Evolutionary conservation across 2,797 vertebrate species (phyloP).

Genomic region (Pygocentrus nattereri): DNA sequence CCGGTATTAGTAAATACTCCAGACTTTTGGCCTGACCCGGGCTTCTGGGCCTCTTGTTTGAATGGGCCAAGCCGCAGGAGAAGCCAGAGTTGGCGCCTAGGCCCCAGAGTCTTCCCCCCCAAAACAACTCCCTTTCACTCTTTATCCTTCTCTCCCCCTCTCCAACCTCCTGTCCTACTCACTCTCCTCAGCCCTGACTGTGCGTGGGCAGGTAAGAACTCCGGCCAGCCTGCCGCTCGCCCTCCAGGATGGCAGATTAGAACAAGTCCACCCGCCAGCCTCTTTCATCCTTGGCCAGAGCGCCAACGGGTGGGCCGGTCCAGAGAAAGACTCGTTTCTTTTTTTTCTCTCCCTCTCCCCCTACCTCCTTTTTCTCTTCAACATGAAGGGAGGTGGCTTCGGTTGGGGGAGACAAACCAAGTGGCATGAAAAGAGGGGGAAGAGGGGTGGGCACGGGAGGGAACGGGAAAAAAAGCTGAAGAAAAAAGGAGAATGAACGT

Average conservation of each 20-base stretch:
- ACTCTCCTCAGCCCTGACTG: slow-evolving; percentile 57
- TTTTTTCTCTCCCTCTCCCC: slow-evolving; percentile 62
- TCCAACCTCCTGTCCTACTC: slow-evolving; percentile 22
- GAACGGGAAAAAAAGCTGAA: slow-evolving; percentile 62
- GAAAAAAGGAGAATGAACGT: slow-evolving; percentile 82
- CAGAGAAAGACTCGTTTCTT: slow-evolving; percentile 45
- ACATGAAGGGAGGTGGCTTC: slow-evolving; percentile 53
- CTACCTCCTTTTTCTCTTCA: slow-evolving; percentile 65
- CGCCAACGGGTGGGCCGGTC: slow-evolving; percentile 70
- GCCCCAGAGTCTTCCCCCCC: slow-evolving; percentile 47
- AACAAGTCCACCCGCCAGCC: slow-evolving; percentile 70
- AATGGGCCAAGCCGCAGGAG: slow-evolving; percentile 57
- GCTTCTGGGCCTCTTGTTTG: slow-evolving; percentile 51
- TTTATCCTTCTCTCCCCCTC: slow-evolving; percentile 36
- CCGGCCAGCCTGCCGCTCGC: slow-evolving; percentile 65
- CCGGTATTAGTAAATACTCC: slow-evolving; percentile 48
- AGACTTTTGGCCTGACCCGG: slow-evolving; percentile 53
- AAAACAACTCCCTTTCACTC: slow-evolving; percentile 53
- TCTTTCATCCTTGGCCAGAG: slow-evolving; percentile 82
- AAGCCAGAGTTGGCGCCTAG: slow-evolving; percentile 56
- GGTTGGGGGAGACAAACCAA: slow-evolving; percentile 68
- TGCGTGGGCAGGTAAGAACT: slow-evolving; percentile 72
- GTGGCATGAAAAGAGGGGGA: slow-evolving; percentile 70
- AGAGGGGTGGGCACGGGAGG: slow-evolving; percentile 66
- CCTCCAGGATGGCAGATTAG: slow-evolving; percentile 74